Base-by-base conservation (phyloP, 1,140 invertebrate species). In the Intoshia linei region DNA sequence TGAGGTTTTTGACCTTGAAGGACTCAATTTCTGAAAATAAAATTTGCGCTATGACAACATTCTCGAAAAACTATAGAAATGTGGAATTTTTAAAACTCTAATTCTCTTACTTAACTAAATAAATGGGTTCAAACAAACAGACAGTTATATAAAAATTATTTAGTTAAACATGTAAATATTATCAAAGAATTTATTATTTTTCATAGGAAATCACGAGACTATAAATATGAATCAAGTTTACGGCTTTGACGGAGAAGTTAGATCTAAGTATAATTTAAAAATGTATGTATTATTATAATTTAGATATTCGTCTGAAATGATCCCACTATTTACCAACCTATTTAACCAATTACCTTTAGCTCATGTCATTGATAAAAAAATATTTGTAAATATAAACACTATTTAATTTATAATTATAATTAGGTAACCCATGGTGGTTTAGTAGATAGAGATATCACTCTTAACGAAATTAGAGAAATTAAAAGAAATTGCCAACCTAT, bases 201-300 rank as follows among this genome's bases (percentile, higher is more conserved):
- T 60, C 60, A 11, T 51, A 81, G 78, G 83, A 23, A 95, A 98
- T 57, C 87, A 95, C 55, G 87, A 98, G 53, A 87, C 76, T 47
- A 66, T 72, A 17, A 83, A 73, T 13, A 95, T 98, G 84, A 98
- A 98, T 61, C 78, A 90, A 59, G 87, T 93, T 72, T 95, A 93
- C 57, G 84, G 84, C 15, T 93, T 95, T 63, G 74, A 83, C 47
- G 83, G 83, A 2, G 84, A 95, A 65, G 83, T 93, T 0, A 79
- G 77, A 48, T 68, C 73, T 4, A 98, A 98, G 59, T 95, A 63
- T 56, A 51, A 50, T 58, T 57, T 46, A 34, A 17, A 23, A 20
- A 15, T 15, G 19, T 36, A 2, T 23, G 11, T 34, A 3, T 38
- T 21, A 14, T 20, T 23, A 10, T 40, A 11, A 14, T 7, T 38